These are phyloP conservation scores for Drosophila mayaguana DNA, from an alignment of 2,888 invertebrate species.

Conservation along the genomic window DNA sequence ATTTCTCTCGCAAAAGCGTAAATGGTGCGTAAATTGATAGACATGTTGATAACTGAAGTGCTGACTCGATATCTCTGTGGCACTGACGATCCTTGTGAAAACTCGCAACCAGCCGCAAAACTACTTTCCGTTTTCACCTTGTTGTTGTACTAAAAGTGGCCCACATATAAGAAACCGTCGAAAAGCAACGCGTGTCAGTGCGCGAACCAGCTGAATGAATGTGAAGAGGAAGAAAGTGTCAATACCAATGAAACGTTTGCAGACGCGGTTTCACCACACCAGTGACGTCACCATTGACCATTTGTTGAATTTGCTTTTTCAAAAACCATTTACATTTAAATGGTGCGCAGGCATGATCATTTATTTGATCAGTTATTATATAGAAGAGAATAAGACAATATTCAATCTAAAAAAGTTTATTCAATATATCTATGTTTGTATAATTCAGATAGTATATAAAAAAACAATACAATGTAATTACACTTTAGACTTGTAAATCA, in stretches of 20 bases:
- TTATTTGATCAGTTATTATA: neutral
- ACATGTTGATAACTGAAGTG: constrained; percentile 69
- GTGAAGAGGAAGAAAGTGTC: constrained; percentile 43
- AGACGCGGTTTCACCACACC: constrained; percentile 4
- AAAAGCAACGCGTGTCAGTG: constrained; percentile 62
- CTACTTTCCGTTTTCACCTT: constrained; percentile 56
- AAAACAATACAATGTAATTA: constrained; percentile 37
- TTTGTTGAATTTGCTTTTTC: constrained; percentile 15
- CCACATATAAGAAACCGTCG: constrained; percentile 30
- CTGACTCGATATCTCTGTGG: constrained; percentile 34
- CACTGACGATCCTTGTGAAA: constrained; percentile 33
- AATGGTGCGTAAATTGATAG: constrained; percentile 85
- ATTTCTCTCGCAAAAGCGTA: constrained; percentile 92
- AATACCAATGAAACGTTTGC: constrained; percentile 19
- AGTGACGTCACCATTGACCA: constrained; percentile 36
- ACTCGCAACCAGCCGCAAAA: constrained; percentile 38
- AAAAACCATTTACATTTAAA: neutral
- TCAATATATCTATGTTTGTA: constrained; percentile 34
- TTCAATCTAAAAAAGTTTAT: constrained; percentile 45
- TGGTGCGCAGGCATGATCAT: neutral
- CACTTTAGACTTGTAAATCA: constrained; percentile 11
- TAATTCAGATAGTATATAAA: constrained; percentile 32
- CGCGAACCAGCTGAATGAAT: constrained; percentile 45
- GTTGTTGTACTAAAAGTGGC: constrained; percentile 50
- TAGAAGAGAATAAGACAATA: neutral